Percentiles rank a stretch among this genome's conserved stretches.
phyloP scores from a whole-genome alignment of 2,113 vertebrate genomes.

The Chlamydotis undulata region DNA sequence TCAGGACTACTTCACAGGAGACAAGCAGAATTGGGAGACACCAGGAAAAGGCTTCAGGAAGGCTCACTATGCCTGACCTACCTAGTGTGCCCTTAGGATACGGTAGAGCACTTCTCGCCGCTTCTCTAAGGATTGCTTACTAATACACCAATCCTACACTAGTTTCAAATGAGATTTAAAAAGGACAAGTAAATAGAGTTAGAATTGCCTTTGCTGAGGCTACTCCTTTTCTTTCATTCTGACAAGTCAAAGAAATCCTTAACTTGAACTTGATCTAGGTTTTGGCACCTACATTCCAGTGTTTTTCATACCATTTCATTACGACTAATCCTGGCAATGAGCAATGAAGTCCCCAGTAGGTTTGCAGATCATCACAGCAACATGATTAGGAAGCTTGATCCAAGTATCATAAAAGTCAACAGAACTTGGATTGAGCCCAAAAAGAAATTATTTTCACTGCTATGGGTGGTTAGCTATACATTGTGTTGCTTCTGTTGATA shows the following conservation, averaged over 20 bases:
- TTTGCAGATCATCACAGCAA: slow-evolving; percentile 26
- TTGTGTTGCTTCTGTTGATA: not conserved
- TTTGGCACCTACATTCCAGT: not conserved
- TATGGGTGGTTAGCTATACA: not conserved
- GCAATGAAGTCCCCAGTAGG: not conserved
- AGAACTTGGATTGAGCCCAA: not conserved
- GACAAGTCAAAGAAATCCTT: slow-evolving; percentile 7
- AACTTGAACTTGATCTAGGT: not conserved
- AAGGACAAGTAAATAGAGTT: not conserved
- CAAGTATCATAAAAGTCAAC: not conserved
- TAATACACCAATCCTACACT: not conserved
- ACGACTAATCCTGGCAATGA: not conserved
- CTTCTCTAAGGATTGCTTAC: not conserved
- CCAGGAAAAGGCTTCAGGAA: not conserved
- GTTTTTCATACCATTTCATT: not conserved
- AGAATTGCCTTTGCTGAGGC: not conserved
- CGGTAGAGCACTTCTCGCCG: not conserved
- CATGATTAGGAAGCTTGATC: slow-evolving; percentile 4
- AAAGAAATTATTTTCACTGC: not conserved
- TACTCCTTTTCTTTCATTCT: not conserved
- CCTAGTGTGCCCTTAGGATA: not conserved
- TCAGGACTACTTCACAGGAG: not conserved
- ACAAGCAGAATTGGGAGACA: not conserved
- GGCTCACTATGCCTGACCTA: not conserved
- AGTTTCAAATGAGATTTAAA: not conserved